Evolutionary conservation across 2,888 invertebrate genomes (phyloP).

Genomic region (Ophion costatus): DNA sequence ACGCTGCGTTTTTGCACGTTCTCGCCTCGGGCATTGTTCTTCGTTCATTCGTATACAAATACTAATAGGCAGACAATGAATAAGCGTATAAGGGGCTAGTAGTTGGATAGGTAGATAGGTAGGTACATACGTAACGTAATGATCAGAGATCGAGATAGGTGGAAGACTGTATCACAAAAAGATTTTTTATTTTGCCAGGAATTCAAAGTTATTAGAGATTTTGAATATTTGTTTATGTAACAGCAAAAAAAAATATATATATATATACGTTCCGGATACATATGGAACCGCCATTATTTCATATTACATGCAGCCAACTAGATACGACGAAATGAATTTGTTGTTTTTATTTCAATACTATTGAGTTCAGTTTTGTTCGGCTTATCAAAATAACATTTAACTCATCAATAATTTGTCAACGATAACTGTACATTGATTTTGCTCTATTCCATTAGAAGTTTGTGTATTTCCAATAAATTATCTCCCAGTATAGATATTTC

Average conservation of each 20-base stretch:
- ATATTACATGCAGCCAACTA: too few species aligned
- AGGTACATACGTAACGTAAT: constrained; percentile 66
- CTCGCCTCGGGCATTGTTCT: constrained; percentile 56
- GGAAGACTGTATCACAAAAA: constrained; percentile 58
- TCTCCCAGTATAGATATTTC: constrained; percentile 5
- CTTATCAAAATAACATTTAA: too few species aligned
- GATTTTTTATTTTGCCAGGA: constrained; percentile 19
- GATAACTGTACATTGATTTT: background rate
- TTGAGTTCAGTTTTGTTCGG: background rate
- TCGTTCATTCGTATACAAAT: constrained; percentile 65
- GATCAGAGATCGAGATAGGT: constrained; percentile 56
- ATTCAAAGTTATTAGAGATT: background rate
- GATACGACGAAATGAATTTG: background rate
- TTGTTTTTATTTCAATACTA: background rate
- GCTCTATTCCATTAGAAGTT: background rate
- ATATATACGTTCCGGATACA: background rate
- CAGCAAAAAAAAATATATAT: background rate
- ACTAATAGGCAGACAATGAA: constrained; percentile 63
- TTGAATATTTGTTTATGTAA: background rate
- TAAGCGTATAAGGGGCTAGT: constrained; percentile 64
- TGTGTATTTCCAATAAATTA: background rate
- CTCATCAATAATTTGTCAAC: too few species aligned
- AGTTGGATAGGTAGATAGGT: constrained; percentile 71
- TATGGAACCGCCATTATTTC: background rate
- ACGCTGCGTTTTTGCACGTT: constrained; percentile 65